Base-by-base conservation (phyloP, 1,140 invertebrate species). In the Drosophila neocordata region DNA sequence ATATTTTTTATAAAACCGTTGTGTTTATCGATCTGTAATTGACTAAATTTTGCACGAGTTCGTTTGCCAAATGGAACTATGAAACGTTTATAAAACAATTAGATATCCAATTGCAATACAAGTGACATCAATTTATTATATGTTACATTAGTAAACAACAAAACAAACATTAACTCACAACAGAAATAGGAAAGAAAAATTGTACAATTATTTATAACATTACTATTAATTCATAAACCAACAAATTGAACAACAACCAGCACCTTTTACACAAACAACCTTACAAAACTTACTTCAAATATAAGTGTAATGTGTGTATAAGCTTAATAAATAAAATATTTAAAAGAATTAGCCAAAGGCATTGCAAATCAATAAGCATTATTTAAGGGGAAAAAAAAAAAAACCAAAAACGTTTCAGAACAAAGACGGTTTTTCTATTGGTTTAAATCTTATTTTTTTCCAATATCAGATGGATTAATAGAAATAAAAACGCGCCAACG, bases 251-350 rank as follows among this genome's bases (percentile, higher is more conserved):
- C 1, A 27, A 56, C 27, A 35, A 52, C 18, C 9, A 22, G 15
- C 53, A 34, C 27, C 13, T 56, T 56, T 56, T 31, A 56, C 27
- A 56, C 13, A 8, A 48, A 48, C 41, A 18, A 31, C 27, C 27
- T 20, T 20, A 34, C 27, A 35, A 34, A 56, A 56, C 15, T 53
- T 56, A 35, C 27, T 15, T 27, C 13, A 35, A 56, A 56, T 20
- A 56, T 18, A 56, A 9, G 27, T 35, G 31, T 56, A 56, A 34
- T 18, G 18, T 11, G 27, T 55, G 13, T 56, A 35, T 56, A 35
- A 56, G 53, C 53, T 56, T 18, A 56, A 34, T 56, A 56, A 56
- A 56, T 56, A 34, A 35, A 35, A 18, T 18, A 56, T 34, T 15
- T 34, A 13, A 35, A 34, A 18, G 5, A 34, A 56, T 15, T 56